These are phyloP conservation scores for Orthosia cruda DNA, from an alignment of 2,888 invertebrate species.

Conservation along the genomic window DNA sequence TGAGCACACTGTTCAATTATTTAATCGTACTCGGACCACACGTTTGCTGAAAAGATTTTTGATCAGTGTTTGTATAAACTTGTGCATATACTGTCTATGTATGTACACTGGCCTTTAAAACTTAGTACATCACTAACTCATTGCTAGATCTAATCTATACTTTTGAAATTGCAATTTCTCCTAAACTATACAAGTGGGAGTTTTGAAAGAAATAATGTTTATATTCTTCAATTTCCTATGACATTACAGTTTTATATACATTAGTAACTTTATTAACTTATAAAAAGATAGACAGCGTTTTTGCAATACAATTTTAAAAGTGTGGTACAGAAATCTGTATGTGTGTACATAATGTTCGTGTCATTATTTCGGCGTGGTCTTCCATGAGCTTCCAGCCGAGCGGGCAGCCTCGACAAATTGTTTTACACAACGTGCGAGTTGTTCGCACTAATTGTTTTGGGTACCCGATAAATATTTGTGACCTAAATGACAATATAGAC, in stretches of 20 bases:
- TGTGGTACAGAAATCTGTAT: no score
- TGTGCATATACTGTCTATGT: background rate
- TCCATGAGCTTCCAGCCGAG: constrained; percentile 11
- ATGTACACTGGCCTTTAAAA: no score
- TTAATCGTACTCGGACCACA: background rate
- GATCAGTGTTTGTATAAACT: background rate
- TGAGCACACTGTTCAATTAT: background rate
- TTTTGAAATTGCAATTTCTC: no score
- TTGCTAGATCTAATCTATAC: no score
- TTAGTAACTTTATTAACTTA: no score
- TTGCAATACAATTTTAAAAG: no score
- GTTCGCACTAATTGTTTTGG: background rate
- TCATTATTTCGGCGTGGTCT: constrained; percentile 7
- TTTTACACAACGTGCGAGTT: background rate
- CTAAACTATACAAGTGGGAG: no score
- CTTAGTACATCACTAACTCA: no score
- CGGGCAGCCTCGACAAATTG: background rate
- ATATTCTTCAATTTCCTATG: no score
- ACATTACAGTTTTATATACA: no score
- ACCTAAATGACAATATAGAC: background rate
- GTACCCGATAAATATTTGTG: background rate
- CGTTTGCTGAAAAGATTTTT: background rate
- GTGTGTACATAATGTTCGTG: background rate
- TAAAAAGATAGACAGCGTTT: no score
- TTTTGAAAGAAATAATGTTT: no score